Conservation (phyloP, 2,888 invertebrate genomes). For the Euclidia mi region DNA sequence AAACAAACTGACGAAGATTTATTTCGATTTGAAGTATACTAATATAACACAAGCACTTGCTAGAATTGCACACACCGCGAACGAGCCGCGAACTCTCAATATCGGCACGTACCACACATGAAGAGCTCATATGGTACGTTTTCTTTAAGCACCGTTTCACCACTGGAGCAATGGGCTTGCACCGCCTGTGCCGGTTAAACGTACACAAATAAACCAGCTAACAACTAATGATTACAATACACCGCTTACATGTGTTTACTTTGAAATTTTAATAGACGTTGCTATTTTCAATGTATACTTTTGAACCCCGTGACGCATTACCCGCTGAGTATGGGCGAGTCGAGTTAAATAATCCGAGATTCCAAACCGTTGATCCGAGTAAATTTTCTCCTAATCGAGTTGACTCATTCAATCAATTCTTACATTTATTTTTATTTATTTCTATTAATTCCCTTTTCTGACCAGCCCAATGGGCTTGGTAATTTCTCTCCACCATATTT, state of each 20-base stretch:
- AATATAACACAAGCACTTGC: slow-evolving; percentile 32
- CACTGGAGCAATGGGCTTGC: slow-evolving; percentile 31
- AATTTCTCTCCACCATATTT: too few relatives aligned
- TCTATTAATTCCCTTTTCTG: too few relatives aligned
- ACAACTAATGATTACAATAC: slow-evolving; percentile 68
- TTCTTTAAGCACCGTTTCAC: slow-evolving; percentile 37
- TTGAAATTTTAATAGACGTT: slow-evolving; percentile 53
- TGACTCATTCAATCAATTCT: too few relatives aligned
- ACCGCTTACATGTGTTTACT: slow-evolving; percentile 62
- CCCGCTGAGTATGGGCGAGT: too few relatives aligned
- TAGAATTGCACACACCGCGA: slow-evolving; percentile 24
- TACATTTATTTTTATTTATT: too few relatives aligned
- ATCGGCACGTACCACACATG: slow-evolving; percentile 4
- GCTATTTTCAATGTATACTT: slow-evolving; percentile 22
- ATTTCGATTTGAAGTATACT: too few relatives aligned
- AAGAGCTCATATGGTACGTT: slow-evolving; percentile 29
- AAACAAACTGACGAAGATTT: too few relatives aligned
- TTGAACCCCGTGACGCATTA: background rate
- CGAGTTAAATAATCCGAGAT: too few relatives aligned
- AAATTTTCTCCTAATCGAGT: too few relatives aligned
- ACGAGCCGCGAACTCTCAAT: slow-evolving; percentile 15
- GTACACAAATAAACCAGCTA: slow-evolving; percentile 69
- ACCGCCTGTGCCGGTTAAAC: slow-evolving; percentile 47
- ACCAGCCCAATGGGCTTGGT: too few relatives aligned
- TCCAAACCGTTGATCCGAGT: too few relatives aligned